phyloP scores from a whole-genome alignment of 2,888 invertebrate species.

The Strigamia crassipes region DNA sequence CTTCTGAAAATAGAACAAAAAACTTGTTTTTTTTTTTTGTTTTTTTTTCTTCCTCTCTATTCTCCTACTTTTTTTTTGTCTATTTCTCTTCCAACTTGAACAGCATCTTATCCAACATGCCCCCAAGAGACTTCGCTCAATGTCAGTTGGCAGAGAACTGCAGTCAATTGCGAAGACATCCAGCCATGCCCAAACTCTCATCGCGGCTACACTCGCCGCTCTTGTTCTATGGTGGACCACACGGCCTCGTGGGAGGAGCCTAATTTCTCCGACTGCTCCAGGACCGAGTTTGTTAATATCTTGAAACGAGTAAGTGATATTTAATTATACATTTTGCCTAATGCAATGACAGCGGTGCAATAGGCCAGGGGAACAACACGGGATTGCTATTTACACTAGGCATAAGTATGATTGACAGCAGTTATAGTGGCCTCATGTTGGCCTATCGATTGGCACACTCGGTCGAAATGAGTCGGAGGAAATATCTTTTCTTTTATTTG shows the following conservation, averaged over 20 bases:
- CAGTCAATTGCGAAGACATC: conserved; percentile 51
- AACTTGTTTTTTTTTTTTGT: no score
- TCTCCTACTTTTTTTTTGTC: no score
- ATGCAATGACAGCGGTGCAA: no score
- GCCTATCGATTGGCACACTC: no score
- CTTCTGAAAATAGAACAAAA: no score
- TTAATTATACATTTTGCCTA: no score
- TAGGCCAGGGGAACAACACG: no score
- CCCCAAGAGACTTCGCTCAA: conserved; percentile 49
- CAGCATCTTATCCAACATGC: conserved; percentile 45
- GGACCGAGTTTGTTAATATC: conserved; percentile 49
- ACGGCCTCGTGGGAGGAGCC: conserved; percentile 52
- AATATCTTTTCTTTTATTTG: neutral
- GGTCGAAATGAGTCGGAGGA: neutral
- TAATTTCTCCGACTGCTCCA: conserved; percentile 52
- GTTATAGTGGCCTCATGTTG: no score
- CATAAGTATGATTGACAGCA: no score
- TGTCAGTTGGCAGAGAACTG: conserved; percentile 51
- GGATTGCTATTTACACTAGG: no score
- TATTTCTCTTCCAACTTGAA: no score
- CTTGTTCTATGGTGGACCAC: conserved; percentile 22
- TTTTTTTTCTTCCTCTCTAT: no score
- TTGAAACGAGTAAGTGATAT: conserved; percentile 49
- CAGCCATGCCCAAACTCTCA: conserved; percentile 52
- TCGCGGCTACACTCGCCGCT: conserved; percentile 48